Conservation (phyloP, 2,888 invertebrate species). For the Noctua janthe region DNA sequence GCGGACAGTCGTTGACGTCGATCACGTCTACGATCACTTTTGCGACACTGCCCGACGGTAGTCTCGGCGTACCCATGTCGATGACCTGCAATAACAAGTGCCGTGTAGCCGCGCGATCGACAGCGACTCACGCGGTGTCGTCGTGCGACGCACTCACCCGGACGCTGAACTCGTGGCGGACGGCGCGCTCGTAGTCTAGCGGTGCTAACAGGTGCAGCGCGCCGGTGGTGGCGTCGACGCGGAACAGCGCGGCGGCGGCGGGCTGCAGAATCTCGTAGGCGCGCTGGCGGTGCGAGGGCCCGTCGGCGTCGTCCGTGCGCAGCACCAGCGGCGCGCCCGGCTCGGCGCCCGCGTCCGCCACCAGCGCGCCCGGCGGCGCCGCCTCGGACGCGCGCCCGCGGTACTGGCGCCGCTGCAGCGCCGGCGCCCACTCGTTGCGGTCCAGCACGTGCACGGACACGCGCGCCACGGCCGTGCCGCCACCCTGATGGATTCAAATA, state of each 20-base stretch:
- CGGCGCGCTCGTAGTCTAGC: constrained; percentile 94
- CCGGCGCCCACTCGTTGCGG: constrained; percentile 96
- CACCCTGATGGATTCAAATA: constrained; percentile 76
- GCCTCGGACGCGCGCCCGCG: constrained; percentile 94
- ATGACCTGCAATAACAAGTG: constrained; percentile 88
- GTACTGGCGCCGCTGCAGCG: constrained; percentile 92
- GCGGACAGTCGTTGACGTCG: constrained; percentile 98
- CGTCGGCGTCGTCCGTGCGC: constrained; percentile 95
- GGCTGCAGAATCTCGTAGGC: constrained; percentile 96
- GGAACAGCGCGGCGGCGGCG: constrained; percentile 94
- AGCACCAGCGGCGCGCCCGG: constrained; percentile 93
- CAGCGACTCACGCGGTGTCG: not conserved
- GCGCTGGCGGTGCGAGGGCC: constrained; percentile 95
- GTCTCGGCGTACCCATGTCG: constrained; percentile 94
- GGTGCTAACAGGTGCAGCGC: constrained; percentile 94
- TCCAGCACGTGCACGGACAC: constrained; percentile 96
- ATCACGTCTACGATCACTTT: constrained; percentile 94
- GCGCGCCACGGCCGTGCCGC: constrained; percentile 92
- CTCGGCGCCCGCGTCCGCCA: constrained; percentile 75
- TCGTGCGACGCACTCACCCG: constrained; percentile 85
- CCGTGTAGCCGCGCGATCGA: not conserved
- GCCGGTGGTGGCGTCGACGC: constrained; percentile 96
- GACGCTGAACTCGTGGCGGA: constrained; percentile 94
- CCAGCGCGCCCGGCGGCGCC: constrained; percentile 93
- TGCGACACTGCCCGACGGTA: constrained; percentile 95